Base-by-base conservation (phyloP, 2,797 vertebrate species). In the Molossus alvarezi region DNA sequence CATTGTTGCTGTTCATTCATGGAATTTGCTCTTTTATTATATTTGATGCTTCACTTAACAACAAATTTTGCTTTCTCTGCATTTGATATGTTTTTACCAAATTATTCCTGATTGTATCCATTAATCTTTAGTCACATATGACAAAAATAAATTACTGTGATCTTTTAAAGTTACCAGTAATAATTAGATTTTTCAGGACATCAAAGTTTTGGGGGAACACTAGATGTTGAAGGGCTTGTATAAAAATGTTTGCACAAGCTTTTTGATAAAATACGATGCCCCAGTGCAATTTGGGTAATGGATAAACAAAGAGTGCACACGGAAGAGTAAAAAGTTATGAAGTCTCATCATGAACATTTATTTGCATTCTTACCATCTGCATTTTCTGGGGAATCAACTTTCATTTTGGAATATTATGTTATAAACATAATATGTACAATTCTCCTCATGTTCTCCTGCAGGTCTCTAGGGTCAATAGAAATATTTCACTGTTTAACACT, bases 91-190 rank as follows among this genome's bases (percentile, higher is more conserved):
- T 98, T 97, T 98, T 98, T 77, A 0, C 98, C 97, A 98, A 98
- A 98, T 98, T 97, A 98, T 98, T 98, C 97, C 98, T 98, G 98
- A 98, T 98, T 98, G 97, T 98, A 97, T 98, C 98, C 98, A 98
- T 98, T 99, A 98, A 98, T 99, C 98, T 98, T 98, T 97, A 98
- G 98, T 98, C 98, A 98, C 98, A 97, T 98, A 96, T 97, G 98
- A 98, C 98, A 98, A 98, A 98, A 98, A 98, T 98, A 97, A 98
- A 98, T 98, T 98, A 97, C 98, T 98, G 96, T 99, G 98, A 98
- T 98, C 98, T 98, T 98, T 98, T 97, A 97, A 98, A 98, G 98
- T 98, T 98, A 98, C 97, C 88, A 94, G 88, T 97, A 98, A 98
- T 98, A 98, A 98, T 98, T 98, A 98, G 96, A 94, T 97, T 98